Conservation (phyloP, 2,888 invertebrate species). For the Microdon myrmicae region DNA sequence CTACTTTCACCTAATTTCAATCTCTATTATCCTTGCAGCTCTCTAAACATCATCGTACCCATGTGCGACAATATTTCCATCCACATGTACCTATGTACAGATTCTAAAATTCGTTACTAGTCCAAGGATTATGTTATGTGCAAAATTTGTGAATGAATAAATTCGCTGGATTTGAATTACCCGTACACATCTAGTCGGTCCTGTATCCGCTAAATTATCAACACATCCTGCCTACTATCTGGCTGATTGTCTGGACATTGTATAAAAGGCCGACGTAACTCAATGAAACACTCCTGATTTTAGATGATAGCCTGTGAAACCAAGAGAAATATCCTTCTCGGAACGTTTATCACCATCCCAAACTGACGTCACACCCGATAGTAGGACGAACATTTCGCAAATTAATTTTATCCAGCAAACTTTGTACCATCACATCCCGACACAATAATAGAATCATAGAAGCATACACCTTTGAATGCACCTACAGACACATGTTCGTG, state of each 20-base stretch:
- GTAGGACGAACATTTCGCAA: slow-evolving; percentile 23
- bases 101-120: slow-evolving; percentile 15
- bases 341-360: slow-evolving; percentile 19
- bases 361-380: slow-evolving; percentile 21
- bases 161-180: too few species aligned
- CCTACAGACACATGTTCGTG: background rate
- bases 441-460: background rate
- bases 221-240: background rate
- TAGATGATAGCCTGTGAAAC: slow-evolving; percentile 29
- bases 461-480: too few species aligned
- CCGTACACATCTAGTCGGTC: too few species aligned
- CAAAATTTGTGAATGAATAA: slow-evolving; percentile 37
- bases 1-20: slow-evolving; percentile 16
- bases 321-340: slow-evolving; percentile 28
- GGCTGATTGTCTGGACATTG: background rate
- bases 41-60: slow-evolving; percentile 25
- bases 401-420: slow-evolving; percentile 20
- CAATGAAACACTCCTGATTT: slow-evolving; percentile 22
- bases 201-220: slow-evolving; percentile 10
- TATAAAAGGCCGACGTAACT: slow-evolving; percentile 8
- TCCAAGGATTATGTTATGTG: slow-evolving; percentile 28
- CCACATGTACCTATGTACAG: background rate
- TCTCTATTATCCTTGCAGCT: slow-evolving; percentile 22
- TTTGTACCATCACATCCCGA: background rate
- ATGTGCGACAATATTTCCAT: background rate